Evolutionary conservation across 2,888 invertebrate genomes (phyloP), one percentile per base, ranked within the genome.

Genomic region (Melanargia galathea): DNA sequence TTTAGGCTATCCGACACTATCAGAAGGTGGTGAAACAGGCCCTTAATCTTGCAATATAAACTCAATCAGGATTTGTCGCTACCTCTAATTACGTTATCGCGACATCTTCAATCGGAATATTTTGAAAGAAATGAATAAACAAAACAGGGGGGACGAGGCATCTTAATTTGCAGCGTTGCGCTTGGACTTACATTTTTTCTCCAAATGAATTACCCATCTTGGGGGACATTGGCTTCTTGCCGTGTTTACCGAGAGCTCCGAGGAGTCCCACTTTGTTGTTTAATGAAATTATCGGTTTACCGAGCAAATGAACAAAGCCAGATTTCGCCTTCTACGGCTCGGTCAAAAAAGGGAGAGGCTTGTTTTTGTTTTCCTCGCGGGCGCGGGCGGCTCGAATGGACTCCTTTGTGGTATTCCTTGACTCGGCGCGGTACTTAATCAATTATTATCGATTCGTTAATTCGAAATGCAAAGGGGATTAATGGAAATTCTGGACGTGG

Each of bases 271-370:
- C 90, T 90, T 90, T 90, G 90, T 90, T 90, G 90, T 90, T 89
- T 91, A 91, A 91, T 90, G 87, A 90, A 91, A 90, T 91, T 91
- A 91, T 90, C 91, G 91, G 91, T 91, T 91, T 91, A 90, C 90
- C 87, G 84, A 90, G 86, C 85, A 90, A 90, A 90, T 90, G 90
- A 90, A 91, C 90, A 91, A 91, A 90, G 91, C 89, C 86, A 87
- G 89, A 90, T 91, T 89, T 88, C 84, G 83, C 83, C 83, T 84
- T 84, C 82, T 77, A 79, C 76, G 77, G 79, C 74, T 78, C 83
- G 86, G 84, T 84, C 87, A 85, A 88, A 90, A 88, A 86, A 82
- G 80, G 81, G 70, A 83, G 82, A 68, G 67, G 70, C 62, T 68
- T 78, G 78, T 79, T 78, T 77, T 79, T 78, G 78, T 79, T 79